A percentile compares a stretch with the other conserved stretches of the same genome.
Evolutionary conservation across 1,140 invertebrate genomes (phyloP).

Genomic region (Sogatella furcifera): DNA sequence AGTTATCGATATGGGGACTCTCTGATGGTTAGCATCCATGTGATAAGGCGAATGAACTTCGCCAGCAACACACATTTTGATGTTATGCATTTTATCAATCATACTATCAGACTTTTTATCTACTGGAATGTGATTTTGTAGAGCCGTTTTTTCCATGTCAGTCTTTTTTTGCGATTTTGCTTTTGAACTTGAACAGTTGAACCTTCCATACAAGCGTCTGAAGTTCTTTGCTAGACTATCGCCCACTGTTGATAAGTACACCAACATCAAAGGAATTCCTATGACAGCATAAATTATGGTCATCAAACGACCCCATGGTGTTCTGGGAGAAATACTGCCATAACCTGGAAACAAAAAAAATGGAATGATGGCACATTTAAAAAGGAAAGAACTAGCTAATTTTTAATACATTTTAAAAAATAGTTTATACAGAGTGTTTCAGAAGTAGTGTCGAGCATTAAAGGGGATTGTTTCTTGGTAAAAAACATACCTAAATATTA

Average conservation of each 20-base stretch:
- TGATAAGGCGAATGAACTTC: not conserved
- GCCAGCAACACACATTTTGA: constrained; percentile 2
- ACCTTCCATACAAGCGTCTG: constrained; percentile 28
- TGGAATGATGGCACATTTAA: too few species aligned
- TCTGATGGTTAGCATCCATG: constrained; percentile 19
- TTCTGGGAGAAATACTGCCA: constrained; percentile 82
- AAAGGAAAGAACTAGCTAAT: too few species aligned
- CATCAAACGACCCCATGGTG: constrained; percentile 69
- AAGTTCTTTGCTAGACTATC: constrained; percentile 48
- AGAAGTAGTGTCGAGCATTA: too few species aligned
- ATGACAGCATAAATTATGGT: constrained; percentile 81
- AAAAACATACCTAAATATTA: too few species aligned
- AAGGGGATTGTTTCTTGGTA: too few species aligned
- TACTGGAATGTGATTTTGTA: constrained; percentile 19
- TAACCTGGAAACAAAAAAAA: constrained; percentile 55
- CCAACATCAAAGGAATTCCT: constrained; percentile 82
- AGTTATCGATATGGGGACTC: constrained; percentile 79
- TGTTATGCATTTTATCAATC: constrained; percentile 13
- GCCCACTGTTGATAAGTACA: constrained; percentile 77
- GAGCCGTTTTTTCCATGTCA: constrained; percentile 9
- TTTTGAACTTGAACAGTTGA: constrained; percentile 8
- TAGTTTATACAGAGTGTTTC: too few species aligned
- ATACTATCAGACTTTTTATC: constrained; percentile 4
- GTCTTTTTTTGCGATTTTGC: constrained; percentile 12
- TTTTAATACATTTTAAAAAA: too few species aligned